Evolutionary conservation across 2,888 invertebrate species (phyloP).

Genomic region (Leptopilina syphax): DNA sequence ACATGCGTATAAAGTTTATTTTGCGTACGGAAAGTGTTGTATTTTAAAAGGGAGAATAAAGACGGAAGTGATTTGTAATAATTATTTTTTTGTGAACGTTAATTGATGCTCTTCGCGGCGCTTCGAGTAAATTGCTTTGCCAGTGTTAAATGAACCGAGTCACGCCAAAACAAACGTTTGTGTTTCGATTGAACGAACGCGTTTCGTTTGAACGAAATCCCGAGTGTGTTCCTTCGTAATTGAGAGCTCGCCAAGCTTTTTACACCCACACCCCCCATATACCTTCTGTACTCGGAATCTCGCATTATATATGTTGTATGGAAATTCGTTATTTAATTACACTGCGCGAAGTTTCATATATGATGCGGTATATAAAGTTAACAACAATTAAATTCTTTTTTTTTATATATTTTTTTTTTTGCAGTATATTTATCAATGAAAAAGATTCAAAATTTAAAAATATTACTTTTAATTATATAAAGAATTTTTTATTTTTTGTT

Average conservation of each 20-base stretch:
- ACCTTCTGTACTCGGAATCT: background rate
- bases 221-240: constrained; percentile 41
- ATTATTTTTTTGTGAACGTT: constrained; percentile 50
- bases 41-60: constrained; percentile 33
- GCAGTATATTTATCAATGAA: no score
- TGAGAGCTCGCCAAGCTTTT: constrained; percentile 36
- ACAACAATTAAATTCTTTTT: no score
- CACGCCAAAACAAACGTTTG: constrained; percentile 53
- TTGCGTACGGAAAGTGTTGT: constrained; percentile 13
- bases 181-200: constrained; percentile 53
- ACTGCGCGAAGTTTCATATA: constrained; percentile 1
- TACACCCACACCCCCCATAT: constrained; percentile 7
- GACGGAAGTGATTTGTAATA: constrained; percentile 48
- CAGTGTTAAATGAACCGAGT: constrained; percentile 50
- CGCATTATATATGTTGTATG: constrained; percentile 34
- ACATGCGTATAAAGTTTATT: background rate
- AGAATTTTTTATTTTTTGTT: no score
- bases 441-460: no score
- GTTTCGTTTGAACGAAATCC: constrained; percentile 51
- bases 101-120: constrained; percentile 53
- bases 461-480: no score
- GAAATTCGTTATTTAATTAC: constrained; percentile 36
- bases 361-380: background rate
- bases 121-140: constrained; percentile 51
- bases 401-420: no score